phyloP scores from a whole-genome alignment of 2,888 invertebrate species.

The Latheticus oryzae region DNA sequence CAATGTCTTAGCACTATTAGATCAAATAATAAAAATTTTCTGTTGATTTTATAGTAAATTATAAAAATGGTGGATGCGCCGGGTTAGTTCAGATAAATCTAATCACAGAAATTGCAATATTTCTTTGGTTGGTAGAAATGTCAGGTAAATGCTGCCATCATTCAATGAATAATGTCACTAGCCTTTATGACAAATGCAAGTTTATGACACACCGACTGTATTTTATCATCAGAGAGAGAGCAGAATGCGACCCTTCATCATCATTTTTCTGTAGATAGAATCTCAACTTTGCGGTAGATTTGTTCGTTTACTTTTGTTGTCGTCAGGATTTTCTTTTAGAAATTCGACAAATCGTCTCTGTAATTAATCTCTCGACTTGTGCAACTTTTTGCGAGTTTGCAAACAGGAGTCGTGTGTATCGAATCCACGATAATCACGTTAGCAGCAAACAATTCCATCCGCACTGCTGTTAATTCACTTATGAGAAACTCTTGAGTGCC shows the following conservation, averaged over 20 bases:
- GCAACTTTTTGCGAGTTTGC: conserved; percentile 31
- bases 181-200: conserved; percentile 34
- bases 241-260: conserved; percentile 24
- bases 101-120: conserved; percentile 23
- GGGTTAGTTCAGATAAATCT: conserved; percentile 17
- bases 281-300: conserved; percentile 14
- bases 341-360: conserved; percentile 24
- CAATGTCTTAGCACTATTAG: not conserved
- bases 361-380: conserved; percentile 33
- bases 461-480: conserved; percentile 45
- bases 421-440: conserved; percentile 41
- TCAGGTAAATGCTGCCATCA: conserved; percentile 35
- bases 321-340: conserved; percentile 15
- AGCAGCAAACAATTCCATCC: conserved; percentile 46
- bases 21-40: not conserved
- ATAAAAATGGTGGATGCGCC: conserved; percentile 37
- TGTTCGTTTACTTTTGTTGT: conserved; percentile 13
- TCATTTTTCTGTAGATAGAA: no score
- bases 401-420: conserved; percentile 37
- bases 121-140: conserved; percentile 23
- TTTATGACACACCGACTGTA: conserved; percentile 36
- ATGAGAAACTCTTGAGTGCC: conserved; percentile 41
- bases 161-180: conserved; percentile 30
- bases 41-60: not conserved
- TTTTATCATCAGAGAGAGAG: conserved; percentile 32